Evolutionary conservation across 2,113 vertebrate species (phyloP).

Genomic region (Mastomys coucha): DNA sequence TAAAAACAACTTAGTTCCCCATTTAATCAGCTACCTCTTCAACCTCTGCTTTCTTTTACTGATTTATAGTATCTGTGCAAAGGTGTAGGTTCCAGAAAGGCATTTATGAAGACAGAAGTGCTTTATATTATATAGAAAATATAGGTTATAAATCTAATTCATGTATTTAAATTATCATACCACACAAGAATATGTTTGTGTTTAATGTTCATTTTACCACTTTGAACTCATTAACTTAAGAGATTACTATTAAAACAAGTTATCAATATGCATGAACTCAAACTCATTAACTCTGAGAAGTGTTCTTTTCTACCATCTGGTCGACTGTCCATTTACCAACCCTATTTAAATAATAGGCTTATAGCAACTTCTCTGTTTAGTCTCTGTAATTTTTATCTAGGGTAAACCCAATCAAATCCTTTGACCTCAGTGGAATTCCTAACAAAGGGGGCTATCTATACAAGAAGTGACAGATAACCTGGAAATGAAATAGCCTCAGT

Average conservation of each 20-base stretch:
- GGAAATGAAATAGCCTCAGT: not conserved
- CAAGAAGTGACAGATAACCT: not conserved
- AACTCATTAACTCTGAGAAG: constrained; percentile 32
- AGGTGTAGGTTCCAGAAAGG: not conserved
- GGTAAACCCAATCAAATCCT: not conserved
- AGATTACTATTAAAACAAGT: constrained; percentile 53
- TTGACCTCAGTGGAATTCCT: constrained; percentile 1
- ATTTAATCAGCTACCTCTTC: not conserved
- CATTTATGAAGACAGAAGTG: not conserved
- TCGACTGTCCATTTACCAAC: constrained; percentile 18
- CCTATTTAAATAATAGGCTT: constrained; percentile 30
- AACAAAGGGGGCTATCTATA: too few species aligned
- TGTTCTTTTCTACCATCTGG: constrained; percentile 46
- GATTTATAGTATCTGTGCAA: not conserved
- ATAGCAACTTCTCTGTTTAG: not conserved
- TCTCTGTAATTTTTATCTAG: not conserved
- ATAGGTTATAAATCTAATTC: not conserved
- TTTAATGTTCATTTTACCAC: constrained; percentile 26
- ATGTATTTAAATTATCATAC: constrained; percentile 24
- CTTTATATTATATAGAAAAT: not conserved
- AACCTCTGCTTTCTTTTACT: not conserved
- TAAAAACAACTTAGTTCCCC: not conserved
- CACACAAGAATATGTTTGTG: not conserved
- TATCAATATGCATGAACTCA: constrained; percentile 59
- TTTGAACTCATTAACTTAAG: constrained; percentile 46